These are phyloP conservation scores for Poecilia wingei DNA, from an alignment of 2,797 vertebrate species.

Conservation along the genomic window DNA sequence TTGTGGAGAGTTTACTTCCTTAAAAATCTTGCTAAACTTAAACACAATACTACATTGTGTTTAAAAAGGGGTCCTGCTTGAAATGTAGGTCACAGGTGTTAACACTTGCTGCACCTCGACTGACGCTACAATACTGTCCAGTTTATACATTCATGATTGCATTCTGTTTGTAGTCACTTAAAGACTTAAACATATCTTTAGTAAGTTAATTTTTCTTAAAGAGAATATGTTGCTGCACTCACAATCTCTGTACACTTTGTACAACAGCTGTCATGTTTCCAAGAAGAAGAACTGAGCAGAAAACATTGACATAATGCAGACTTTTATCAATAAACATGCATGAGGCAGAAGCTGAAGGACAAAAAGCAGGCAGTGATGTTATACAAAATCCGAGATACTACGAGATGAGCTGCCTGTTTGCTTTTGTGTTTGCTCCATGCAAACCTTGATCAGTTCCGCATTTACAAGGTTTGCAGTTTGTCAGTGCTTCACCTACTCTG, in stretches of 20 bases:
- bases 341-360: background rate
- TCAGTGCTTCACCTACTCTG: background rate
- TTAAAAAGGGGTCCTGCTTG: background rate
- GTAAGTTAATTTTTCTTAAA: no score
- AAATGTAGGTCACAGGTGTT: background rate
- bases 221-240: background rate
- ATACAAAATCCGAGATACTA: background rate
- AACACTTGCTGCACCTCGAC: background rate
- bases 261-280: background rate
- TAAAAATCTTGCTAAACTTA: background rate
- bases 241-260: background rate
- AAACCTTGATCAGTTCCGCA: background rate
- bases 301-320: background rate
- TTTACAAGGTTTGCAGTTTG: background rate
- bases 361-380: background rate
- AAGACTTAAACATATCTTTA: background rate
- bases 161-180: background rate
- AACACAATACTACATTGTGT: background rate
- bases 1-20: background rate
- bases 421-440: background rate
- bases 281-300: background rate
- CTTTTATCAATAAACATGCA: background rate
- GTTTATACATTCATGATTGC: background rate
- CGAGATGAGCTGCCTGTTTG: background rate
- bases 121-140: no score